These are phyloP conservation scores for Excalfactoria chinensis DNA, from an alignment of 2,113 vertebrate genomes.

Conservation along the genomic window DNA sequence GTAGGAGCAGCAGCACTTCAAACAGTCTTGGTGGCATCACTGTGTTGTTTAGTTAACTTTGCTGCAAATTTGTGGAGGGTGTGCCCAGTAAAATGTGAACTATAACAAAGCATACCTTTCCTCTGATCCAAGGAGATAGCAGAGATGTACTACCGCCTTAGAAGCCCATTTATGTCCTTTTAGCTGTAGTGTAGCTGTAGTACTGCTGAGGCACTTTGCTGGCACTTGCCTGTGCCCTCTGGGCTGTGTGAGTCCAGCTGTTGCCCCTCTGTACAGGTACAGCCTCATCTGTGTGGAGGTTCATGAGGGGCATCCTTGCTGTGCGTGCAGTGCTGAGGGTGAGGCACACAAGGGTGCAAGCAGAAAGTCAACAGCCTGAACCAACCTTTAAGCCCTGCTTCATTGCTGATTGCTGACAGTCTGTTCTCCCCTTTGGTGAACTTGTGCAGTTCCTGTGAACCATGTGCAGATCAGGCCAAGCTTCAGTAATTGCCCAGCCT, in stretches of 20 bases:
- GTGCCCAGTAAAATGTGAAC: neutral
- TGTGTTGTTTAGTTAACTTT: neutral
- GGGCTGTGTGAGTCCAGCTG: neutral
- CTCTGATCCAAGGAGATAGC: neutral
- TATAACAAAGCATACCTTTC: neutral
- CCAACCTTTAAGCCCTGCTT: neutral
- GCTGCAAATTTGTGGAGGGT: neutral
- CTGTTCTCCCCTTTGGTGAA: neutral
- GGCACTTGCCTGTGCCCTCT: neutral
- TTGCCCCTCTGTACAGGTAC: neutral
- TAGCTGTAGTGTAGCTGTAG: conserved; percentile 58
- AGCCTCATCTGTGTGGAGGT: neutral
- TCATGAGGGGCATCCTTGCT: neutral
- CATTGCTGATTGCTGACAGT: neutral
- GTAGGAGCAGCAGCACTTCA: neutral
- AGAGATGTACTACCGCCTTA: conserved; percentile 2
- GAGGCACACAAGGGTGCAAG: neutral
- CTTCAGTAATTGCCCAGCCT: neutral
- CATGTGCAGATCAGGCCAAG: neutral
- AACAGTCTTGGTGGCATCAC: neutral
- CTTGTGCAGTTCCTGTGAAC: neutral
- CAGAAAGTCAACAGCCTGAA: neutral
- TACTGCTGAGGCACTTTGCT: conserved; percentile 57
- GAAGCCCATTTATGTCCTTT: conserved; percentile 44
- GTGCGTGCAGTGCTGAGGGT: neutral